Evolutionary conservation across 2,888 invertebrate genomes (phyloP).

Genomic region (Euproctis similis): DNA sequence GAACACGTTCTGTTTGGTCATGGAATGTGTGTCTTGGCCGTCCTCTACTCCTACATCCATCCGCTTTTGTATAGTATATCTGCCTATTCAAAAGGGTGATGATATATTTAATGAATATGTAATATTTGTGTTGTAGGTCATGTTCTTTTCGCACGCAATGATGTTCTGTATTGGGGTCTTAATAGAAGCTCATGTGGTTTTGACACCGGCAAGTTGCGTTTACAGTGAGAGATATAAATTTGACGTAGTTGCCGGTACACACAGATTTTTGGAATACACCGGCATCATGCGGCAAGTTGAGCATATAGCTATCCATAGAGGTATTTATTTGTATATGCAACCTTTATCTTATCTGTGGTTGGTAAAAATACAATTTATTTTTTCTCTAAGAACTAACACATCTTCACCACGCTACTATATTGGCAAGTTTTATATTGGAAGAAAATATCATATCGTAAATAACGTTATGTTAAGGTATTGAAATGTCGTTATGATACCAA

Average conservation of each 20-base stretch:
- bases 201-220: constrained; percentile 58
- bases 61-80: neutral
- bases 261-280: constrained; percentile 39
- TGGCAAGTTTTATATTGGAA: too few species aligned
- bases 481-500: too few species aligned
- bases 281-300: constrained; percentile 39
- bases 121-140: constrained; percentile 31
- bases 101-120: neutral
- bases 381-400: too few species aligned
- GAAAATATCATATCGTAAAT: too few species aligned
- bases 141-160: constrained; percentile 58
- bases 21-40: too few species aligned
- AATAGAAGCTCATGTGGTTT: constrained; percentile 56
- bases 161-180: constrained; percentile 57
- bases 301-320: constrained; percentile 52
- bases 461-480: too few species aligned
- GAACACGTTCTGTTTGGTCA: too few species aligned
- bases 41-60: too few species aligned
- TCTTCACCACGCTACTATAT: too few species aligned
- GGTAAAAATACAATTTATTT: too few species aligned
- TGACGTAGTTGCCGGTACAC: constrained; percentile 46
- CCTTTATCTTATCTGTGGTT: too few species aligned
- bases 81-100: neutral
- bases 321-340: too few species aligned
- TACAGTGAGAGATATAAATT: constrained; percentile 52